Conservation (phyloP, 1,140 invertebrate genomes). For the Oreohelix idahoensis region DNA sequence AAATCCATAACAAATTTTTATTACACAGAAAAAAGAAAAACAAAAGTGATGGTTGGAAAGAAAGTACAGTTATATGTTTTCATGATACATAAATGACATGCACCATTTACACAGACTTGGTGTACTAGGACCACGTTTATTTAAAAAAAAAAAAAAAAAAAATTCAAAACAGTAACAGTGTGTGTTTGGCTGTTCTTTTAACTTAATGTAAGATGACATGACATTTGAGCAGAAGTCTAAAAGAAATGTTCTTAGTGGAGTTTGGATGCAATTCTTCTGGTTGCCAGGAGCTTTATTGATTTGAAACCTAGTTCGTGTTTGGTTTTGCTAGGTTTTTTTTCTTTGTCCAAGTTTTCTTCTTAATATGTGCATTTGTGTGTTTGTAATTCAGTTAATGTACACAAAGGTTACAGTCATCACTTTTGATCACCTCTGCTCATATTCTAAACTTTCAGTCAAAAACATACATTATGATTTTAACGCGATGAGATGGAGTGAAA, state of each 20-base stretch:
- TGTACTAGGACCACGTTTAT: neutral
- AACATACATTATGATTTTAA: too few species aligned
- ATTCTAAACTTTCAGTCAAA: too few species aligned
- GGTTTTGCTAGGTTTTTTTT: too few species aligned
- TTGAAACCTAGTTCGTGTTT: too few species aligned
- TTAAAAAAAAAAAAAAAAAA: neutral
- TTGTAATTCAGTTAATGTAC: too few species aligned
- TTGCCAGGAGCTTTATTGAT: too few species aligned
- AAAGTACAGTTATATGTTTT: conserved; percentile 5
- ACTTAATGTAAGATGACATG: neutral
- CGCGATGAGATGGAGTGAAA: neutral
- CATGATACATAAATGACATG: neutral
- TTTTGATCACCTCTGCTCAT: too few species aligned
- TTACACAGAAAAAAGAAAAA: conserved; percentile 32
- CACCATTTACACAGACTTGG: neutral
- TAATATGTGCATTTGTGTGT: too few species aligned
- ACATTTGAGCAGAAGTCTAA: neutral
- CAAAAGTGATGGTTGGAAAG: conserved; percentile 7
- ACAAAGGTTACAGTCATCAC: too few species aligned
- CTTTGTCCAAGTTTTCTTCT: too few species aligned
- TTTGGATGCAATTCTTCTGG: too few species aligned
- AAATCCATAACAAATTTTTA: conserved; percentile 30
- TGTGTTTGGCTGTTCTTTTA: neutral
- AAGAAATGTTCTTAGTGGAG: neutral
- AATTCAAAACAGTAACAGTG: neutral